Percentiles rank a stretch among this genome's conserved stretches.
Conservation (phyloP, 2,888 invertebrate species). For the Noctua janthina region DNA sequence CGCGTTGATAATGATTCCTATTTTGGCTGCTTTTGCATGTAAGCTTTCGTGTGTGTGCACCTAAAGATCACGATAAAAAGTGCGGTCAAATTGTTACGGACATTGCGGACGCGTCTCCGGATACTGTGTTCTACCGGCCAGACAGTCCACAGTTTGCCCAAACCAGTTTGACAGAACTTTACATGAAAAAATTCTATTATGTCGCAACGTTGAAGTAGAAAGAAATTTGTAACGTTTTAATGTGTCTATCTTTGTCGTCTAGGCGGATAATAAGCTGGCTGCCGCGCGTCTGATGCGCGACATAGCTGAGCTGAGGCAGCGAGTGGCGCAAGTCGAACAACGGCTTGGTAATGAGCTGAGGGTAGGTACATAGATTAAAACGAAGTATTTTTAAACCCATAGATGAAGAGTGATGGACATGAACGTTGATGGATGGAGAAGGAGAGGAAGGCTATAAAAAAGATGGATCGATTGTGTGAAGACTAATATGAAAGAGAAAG, state of each 20-base stretch:
- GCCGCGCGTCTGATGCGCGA: constrained; percentile 88
- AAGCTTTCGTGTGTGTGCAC: constrained; percentile 40
- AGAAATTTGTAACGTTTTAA: not conserved
- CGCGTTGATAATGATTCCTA: not conserved
- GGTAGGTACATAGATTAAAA: constrained; percentile 70
- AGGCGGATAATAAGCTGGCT: constrained; percentile 88
- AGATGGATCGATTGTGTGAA: too few species aligned
- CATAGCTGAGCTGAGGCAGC: constrained; percentile 86
- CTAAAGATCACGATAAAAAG: not conserved
- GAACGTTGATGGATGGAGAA: too few species aligned
- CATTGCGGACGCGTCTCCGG: too few species aligned
- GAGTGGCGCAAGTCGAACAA: constrained; percentile 85
- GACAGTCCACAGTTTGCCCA: not conserved
- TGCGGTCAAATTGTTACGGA: not conserved
- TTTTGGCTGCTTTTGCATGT: constrained; percentile 10
- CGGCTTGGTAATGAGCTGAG: constrained; percentile 84
- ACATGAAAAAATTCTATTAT: not conserved
- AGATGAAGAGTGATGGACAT: too few species aligned
- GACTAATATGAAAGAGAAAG: too few species aligned
- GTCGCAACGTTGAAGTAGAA: not conserved
- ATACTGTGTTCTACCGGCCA: not conserved
- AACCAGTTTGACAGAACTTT: not conserved
- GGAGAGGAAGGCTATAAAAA: too few species aligned
- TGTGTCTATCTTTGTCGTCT: not conserved
- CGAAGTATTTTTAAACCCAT: too few species aligned